Percentiles rank a stretch among this genome's conserved stretches.
These are phyloP conservation scores for Bombylius discolor DNA, from an alignment of 2,888 invertebrate species.

Conservation along the genomic window DNA sequence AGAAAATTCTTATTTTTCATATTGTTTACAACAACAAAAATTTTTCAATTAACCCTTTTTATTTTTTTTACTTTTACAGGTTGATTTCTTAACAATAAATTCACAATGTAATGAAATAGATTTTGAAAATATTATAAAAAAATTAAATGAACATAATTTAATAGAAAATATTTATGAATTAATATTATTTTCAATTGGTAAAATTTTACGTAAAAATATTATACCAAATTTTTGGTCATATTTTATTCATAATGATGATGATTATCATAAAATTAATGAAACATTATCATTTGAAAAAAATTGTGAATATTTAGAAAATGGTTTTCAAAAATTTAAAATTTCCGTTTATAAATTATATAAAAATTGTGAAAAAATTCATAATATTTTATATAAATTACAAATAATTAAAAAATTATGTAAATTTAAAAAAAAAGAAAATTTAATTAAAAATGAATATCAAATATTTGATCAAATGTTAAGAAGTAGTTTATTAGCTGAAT, in stretches of 20 bases:
- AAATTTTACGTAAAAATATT: background rate
- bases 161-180: no score
- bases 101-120: no score
- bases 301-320: constrained; percentile 15
- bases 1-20: no score
- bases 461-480: constrained; percentile 50
- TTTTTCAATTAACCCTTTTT: no score
- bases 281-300: background rate
- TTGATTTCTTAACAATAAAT: no score
- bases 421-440: constrained; percentile 14
- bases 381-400: constrained; percentile 20
- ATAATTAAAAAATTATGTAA: constrained; percentile 16
- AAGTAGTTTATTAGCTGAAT: constrained; percentile 53
- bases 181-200: background rate
- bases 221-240: background rate
- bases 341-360: constrained; percentile 27
- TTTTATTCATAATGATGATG: background rate
- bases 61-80: no score
- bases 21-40: no score
- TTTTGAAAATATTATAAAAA: no score
- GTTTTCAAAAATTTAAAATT: constrained; percentile 11
- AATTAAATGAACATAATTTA: no score
- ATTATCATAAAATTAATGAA: background rate
- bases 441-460: constrained; percentile 11
- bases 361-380: constrained; percentile 20